These are phyloP conservation scores for Geopemphigus sp. DNA, from an alignment of 1,140 invertebrate species.

Conservation along the genomic window DNA sequence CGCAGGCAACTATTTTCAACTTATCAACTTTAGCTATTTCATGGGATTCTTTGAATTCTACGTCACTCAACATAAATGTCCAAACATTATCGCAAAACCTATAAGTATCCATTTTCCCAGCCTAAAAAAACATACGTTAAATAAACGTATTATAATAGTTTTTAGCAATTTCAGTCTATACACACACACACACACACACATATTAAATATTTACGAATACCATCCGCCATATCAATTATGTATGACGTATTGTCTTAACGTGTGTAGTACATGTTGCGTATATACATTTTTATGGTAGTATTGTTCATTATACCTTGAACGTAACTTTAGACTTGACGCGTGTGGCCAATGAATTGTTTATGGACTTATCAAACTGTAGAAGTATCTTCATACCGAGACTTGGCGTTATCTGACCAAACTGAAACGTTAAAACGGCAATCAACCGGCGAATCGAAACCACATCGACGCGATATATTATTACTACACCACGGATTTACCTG, in stretches of 20 bases:
- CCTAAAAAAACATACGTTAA: conserved; percentile 59
- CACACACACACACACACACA: too few species aligned
- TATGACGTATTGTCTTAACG: too few species aligned
- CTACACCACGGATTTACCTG: conserved; percentile 59
- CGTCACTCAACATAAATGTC: conserved; percentile 99
- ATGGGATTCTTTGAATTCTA: conserved; percentile 95
- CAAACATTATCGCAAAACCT: conserved; percentile 99
- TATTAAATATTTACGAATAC: too few species aligned
- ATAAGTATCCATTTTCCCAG: conserved; percentile 95
- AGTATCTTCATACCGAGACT: conserved; percentile 88
- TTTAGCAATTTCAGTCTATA: too few species aligned
- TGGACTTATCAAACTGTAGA: conserved; percentile 94
- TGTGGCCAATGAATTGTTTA: conserved; percentile 90
- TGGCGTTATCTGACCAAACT: conserved; percentile 95
- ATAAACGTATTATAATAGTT: too few species aligned
- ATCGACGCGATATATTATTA: too few species aligned
- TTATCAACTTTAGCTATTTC: conserved; percentile 93
- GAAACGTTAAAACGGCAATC: conserved; percentile 57
- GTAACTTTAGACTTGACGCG: conserved; percentile 88
- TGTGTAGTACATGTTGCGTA: too few species aligned
- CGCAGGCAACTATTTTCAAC: conserved; percentile 99
- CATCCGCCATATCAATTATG: too few species aligned
- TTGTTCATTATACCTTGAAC: conserved; percentile 69
- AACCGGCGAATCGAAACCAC: too few species aligned
- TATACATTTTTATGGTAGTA: too few species aligned